Conservation (phyloP, 2,113 vertebrate genomes). For the Platysternon megacephalum region DNA sequence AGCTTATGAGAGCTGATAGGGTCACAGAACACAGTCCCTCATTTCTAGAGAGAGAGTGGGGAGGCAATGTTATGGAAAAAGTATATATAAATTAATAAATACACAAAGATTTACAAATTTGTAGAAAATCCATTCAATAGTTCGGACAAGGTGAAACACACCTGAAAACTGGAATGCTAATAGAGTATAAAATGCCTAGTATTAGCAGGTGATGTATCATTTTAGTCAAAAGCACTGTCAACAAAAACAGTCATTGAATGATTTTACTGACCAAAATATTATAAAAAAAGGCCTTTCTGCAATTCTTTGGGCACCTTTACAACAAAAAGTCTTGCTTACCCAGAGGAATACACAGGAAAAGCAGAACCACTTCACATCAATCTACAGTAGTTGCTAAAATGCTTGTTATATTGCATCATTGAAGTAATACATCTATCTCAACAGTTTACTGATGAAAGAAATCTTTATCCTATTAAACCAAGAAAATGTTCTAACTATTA, state of each 20-base stretch:
- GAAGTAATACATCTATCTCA: accelerated
- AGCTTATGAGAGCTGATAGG: not conserved
- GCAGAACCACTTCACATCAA: not conserved
- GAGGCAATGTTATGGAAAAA: accelerated
- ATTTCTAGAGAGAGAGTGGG: not conserved
- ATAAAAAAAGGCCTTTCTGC: not conserved
- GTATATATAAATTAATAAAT: not conserved
- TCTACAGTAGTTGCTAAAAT: not conserved
- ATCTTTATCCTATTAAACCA: not conserved
- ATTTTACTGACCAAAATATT: not conserved
- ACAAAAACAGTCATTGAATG: not conserved
- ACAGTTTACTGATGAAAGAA: not conserved
- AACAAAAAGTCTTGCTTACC: not conserved
- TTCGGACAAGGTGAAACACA: not conserved
- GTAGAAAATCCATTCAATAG: not conserved
- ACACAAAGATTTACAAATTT: not conserved
- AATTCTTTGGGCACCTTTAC: not conserved
- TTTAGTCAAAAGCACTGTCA: not conserved
- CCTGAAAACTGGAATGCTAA: not conserved
- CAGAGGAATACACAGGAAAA: not conserved
- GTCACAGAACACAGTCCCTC: not conserved
- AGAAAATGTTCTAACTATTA: not conserved
- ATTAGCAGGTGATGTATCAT: not conserved
- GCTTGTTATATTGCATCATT: accelerated
- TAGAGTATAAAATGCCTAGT: not conserved